Base-by-base conservation (phyloP, 2,888 invertebrate species). In the Falcaria lacertinaria region DNA sequence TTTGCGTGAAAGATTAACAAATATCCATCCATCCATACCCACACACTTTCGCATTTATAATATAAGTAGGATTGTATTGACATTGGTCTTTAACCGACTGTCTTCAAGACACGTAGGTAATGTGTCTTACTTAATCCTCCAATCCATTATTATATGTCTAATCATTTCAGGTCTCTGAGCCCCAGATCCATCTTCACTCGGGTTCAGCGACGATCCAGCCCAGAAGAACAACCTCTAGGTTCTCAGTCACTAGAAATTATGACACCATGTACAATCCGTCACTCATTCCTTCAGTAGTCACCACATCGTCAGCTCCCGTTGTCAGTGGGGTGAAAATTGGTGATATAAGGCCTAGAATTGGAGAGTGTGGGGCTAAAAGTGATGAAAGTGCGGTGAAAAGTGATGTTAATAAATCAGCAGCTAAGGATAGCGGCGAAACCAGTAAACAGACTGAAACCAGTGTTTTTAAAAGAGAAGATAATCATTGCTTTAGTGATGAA, bases 161-260 rank as follows among this genome's bases (percentile, higher is more conserved):
- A 28, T 28, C 7, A 3, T 55, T 45, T 0, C 74, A 89, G 88
- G 88, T 89, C 3, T 69, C 73, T 4, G 88, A 87, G 48, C 81
- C 86, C 0, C 93, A 71, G 91, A 92, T 69, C 68, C 92, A 69
- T 87, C 7, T 28, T 11, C 28, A 28, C 11, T 28, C 28, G 11
- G 28, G 28, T 11, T 92, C 67, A 75, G 92, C 76, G 83, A 86
- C 67, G 80, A 91, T 48, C 86, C 91, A 64, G 85, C 92, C 66
- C 69, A 91, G 92, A 80, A 64, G 91, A 47, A 68, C 61, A 33
- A 67, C 70, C 2, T 90, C 77, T 3, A 64, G 89, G 0, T 89
- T 89, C 59, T 87, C 88, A 0, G 89, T 89, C 0, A 84, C 89
- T 0, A 68, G 89, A n/a, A 89, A 88, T 60, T 82, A 80, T 50